Evolutionary conservation across 1,140 invertebrate species (phyloP).

Genomic region (Periplaneta americana): DNA sequence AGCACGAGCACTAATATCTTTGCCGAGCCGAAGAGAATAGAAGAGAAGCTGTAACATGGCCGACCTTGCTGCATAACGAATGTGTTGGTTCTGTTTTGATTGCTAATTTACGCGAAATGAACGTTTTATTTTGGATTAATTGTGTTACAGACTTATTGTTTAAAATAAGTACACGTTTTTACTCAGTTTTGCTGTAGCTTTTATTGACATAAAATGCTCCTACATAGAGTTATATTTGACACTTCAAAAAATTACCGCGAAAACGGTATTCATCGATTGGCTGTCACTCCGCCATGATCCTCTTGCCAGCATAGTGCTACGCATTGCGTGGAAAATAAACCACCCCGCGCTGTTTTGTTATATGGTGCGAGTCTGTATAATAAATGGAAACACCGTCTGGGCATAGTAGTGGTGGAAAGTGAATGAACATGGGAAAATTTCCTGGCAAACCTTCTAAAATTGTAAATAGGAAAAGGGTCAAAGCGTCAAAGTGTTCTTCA

Average conservation of each 20-base stretch:
- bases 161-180: not conserved
- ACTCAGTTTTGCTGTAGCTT: not conserved
- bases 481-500: conserved; percentile 57
- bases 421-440: conserved; percentile 58
- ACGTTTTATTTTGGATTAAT: not conserved
- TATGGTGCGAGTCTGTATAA: conserved; percentile 5
- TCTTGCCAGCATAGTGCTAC: conserved; percentile 7
- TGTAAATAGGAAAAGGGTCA: conserved; percentile 73
- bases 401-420: conserved; percentile 9
- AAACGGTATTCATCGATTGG: conserved; percentile 2
- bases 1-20: no score
- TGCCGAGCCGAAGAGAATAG: not conserved
- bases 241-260: conserved; percentile 7
- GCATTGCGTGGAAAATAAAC: conserved; percentile 11
- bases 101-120: not conserved
- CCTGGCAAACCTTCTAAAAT: conserved; percentile 79
- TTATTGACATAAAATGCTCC: not conserved
- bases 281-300: not conserved
- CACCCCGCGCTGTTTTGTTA: conserved; percentile 6
- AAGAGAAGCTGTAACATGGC: not conserved
- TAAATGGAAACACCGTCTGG: conserved; percentile 8
- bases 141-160: not conserved
- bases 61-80: not conserved
- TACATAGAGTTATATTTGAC: not conserved
- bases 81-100: not conserved